Conservation (phyloP, 2,888 invertebrate species). For the Rhagophthalmus giganteus region DNA sequence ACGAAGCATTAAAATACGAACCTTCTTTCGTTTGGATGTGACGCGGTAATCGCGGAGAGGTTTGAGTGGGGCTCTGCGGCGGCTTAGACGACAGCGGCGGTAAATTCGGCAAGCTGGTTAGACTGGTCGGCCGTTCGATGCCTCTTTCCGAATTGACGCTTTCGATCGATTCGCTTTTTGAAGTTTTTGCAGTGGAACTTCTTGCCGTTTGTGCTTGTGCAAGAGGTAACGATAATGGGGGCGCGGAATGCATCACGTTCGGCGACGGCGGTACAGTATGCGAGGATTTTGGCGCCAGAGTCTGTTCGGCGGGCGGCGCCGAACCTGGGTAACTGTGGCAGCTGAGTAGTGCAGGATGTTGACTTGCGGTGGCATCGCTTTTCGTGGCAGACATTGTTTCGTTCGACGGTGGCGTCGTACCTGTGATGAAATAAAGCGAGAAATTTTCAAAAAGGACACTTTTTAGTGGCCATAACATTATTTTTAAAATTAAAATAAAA, state of each 20-base stretch:
- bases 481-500: too few relatives aligned
- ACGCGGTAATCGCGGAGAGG: conserved; percentile 58
- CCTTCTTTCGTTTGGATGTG: conserved; percentile 40
- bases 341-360: conserved; percentile 56
- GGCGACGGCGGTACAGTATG: conserved; percentile 59
- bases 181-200: conserved; percentile 20
- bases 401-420: conserved; percentile 69
- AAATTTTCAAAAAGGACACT: background rate
- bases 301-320: conserved; percentile 49
- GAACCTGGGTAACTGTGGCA: conserved; percentile 59
- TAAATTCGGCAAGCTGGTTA: conserved; percentile 42
- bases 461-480: too few relatives aligned
- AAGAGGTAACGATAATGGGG: conserved; percentile 20
- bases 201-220: conserved; percentile 11
- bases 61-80: conserved; percentile 67
- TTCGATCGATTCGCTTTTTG: conserved; percentile 37
- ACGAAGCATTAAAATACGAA: conserved; percentile 10
- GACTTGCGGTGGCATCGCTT: conserved; percentile 40
- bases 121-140: conserved; percentile 37
- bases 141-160: conserved; percentile 34
- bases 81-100: conserved; percentile 59
- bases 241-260: conserved; percentile 32
- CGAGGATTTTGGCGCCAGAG: conserved; percentile 41
- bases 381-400: conserved; percentile 39
- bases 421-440: conserved; percentile 35